Evolutionary conservation across 2,888 invertebrate species (phyloP), one percentile per base, ranked within the genome.

Genomic region (Aphelenchoides bicaudatus): DNA sequence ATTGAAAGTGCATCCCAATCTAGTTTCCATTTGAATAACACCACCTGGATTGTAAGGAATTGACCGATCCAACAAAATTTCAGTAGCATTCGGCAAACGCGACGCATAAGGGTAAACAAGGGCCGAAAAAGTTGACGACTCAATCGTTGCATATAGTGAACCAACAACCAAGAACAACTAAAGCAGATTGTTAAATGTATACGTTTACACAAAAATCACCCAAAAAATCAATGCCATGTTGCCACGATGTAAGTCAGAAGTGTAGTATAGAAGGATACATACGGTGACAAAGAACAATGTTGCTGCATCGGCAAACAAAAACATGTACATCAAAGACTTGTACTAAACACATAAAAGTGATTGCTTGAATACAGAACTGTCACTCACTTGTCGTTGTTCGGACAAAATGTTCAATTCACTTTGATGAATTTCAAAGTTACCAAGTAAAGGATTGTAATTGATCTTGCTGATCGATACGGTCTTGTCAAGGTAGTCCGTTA

Each of bases 21-120:
- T 50, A 23, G 66, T 58, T 56, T 75, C 75, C 70, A 76, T 74
- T 51, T 75, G 57, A 49, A 62, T 27, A 16, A 66, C 50, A 21
- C 67, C 73, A 13, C 76, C 75, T 2, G 75, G 70, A 37, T 76
- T 76, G 62, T 73, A 72, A 2, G 76, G 76, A 49, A 76, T 73
- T 16, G 76, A 74, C 43, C 73, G 73, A 56, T 76, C 73, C 38
- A 76, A 65, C 21, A 75, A 61, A 3, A 58, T 68, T 43, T 62
- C 70, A n/a, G 73, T 73, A 23, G 59, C 58, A 34, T 75, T 75
- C 8, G 73, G 73, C 28, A 75, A 61, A 31, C 50, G 54, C 6
- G 30, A 48, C 19, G 63, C 64, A 55, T 70, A 69, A 6, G 74
- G 71, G 31, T 63, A 58, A 5, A 75, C 47, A 19, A 71, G 56